Evolutionary conservation across 2,888 invertebrate species (phyloP).

Genomic region (Perdita meconis): DNA sequence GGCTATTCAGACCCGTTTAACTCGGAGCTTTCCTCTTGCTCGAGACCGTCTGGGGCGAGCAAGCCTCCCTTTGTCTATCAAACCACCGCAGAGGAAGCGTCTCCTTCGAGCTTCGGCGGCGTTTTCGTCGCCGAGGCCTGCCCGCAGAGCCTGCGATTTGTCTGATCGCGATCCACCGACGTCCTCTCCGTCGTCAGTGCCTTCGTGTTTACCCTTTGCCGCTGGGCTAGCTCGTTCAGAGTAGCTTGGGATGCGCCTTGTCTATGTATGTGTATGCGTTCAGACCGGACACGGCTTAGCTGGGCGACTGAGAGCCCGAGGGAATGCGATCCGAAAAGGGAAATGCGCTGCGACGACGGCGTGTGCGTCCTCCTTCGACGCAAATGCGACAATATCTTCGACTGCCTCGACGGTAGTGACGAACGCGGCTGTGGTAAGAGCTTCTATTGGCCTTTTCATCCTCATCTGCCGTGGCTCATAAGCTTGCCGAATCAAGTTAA

Average conservation of each 20-base stretch:
- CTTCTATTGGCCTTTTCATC: slow-evolving; percentile 22
- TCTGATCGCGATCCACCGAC: background rate
- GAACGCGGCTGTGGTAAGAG: slow-evolving; percentile 86
- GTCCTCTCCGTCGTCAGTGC: background rate
- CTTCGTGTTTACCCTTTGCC: background rate
- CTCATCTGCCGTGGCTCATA: too few species aligned
- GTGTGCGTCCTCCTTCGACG: slow-evolving; percentile 87
- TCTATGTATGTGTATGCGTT: slow-evolving; percentile 65
- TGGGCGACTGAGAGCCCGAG: slow-evolving; percentile 59
- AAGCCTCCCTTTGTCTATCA: background rate
- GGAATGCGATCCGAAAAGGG: slow-evolving; percentile 74
- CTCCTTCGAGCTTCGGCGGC: background rate
- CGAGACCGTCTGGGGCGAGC: background rate
- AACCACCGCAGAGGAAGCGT: background rate
- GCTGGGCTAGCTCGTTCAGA: slow-evolving; percentile 13
- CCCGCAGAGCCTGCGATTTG: background rate
- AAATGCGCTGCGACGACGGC: slow-evolving; percentile 86
- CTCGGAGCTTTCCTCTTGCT: background rate
- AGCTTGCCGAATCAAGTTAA: too few species aligned
- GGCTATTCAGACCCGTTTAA: background rate
- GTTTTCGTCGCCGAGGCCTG: background rate
- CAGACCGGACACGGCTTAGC: slow-evolving; percentile 63
- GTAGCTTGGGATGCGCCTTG: slow-evolving; percentile 56
- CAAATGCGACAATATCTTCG: slow-evolving; percentile 87
- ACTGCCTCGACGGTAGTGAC: slow-evolving; percentile 88